These are phyloP conservation scores for Drosophila rellima DNA, from an alignment of 2,888 invertebrate genomes.

Conservation along the genomic window DNA sequence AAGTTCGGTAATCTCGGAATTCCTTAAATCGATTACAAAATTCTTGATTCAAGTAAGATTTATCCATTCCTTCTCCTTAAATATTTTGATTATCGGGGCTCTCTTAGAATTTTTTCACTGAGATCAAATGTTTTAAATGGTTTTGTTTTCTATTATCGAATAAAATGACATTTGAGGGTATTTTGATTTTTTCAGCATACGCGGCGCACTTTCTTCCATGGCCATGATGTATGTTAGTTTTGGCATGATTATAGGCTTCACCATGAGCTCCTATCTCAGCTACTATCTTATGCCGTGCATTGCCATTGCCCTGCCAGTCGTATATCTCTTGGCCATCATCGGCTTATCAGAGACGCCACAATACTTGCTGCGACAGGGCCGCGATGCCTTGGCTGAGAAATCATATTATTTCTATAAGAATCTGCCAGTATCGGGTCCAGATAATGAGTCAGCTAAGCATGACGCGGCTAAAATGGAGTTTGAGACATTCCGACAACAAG, in stretches of 20 bases:
- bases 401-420: slow-evolving; percentile 81
- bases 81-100: too few relatives aligned
- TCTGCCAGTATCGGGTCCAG: slow-evolving; percentile 25
- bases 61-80: too few relatives aligned
- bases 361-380: slow-evolving; percentile 65
- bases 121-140: too few relatives aligned
- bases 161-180: not conserved
- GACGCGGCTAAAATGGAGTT: slow-evolving; percentile 58
- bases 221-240: slow-evolving; percentile 74
- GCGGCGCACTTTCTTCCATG: slow-evolving; percentile 78
- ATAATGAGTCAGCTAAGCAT: slow-evolving; percentile 47
- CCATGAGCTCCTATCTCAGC: slow-evolving; percentile 69
- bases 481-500: slow-evolving; percentile 67
- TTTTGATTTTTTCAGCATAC: slow-evolving; percentile 52
- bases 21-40: too few relatives aligned
- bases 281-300: slow-evolving; percentile 76
- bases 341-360: slow-evolving; percentile 80
- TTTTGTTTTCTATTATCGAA: too few relatives aligned
- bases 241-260: slow-evolving; percentile 75
- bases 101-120: too few relatives aligned
- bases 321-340: slow-evolving; percentile 66
- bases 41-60: too few relatives aligned
- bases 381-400: slow-evolving; percentile 66
- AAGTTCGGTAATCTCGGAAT: too few relatives aligned
- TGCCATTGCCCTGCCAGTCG: slow-evolving; percentile 67